Evolutionary conservation across 1,140 invertebrate genomes (phyloP).

Genomic region (Thrips palmi): DNA sequence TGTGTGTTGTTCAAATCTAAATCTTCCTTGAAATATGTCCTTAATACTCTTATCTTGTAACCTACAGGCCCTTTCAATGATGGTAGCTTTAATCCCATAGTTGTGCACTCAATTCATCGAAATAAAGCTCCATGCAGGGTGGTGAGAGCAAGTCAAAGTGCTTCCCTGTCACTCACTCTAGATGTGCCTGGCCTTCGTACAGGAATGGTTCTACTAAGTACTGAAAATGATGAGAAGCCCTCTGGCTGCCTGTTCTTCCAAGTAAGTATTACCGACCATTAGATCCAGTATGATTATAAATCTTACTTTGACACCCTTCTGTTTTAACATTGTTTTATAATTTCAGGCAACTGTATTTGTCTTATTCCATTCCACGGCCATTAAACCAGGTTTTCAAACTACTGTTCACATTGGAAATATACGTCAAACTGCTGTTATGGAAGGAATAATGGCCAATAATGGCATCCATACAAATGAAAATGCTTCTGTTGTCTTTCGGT

Average conservation of each 20-base stretch:
- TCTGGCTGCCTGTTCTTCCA: conserved; percentile 58
- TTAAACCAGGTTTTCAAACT: conserved; percentile 78
- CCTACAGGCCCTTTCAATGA: conserved; percentile 55
- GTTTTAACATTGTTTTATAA: conserved; percentile 16
- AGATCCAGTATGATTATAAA: background rate
- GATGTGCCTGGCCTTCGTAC: conserved; percentile 44
- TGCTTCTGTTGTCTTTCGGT: conserved; percentile 73
- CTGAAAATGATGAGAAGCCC: conserved; percentile 31
- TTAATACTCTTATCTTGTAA: conserved; percentile 15
- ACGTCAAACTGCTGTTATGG: conserved; percentile 78
- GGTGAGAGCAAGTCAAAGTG: conserved; percentile 79
- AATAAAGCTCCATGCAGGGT: conserved; percentile 75
- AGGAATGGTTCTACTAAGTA: conserved; percentile 61
- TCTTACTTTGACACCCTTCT: background rate
- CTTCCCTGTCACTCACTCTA: conserved; percentile 63
- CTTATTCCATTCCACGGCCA: conserved; percentile 64
- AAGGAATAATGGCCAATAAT: conserved; percentile 37
- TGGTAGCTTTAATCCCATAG: conserved; percentile 61
- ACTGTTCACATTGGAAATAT: conserved; percentile 91
- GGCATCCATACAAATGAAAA: conserved; percentile 59
- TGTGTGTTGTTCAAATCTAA: no score
- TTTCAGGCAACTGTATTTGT: conserved; percentile 68
- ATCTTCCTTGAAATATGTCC: no score
- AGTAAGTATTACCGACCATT: conserved; percentile 24
- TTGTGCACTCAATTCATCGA: conserved; percentile 69